Percentiles rank a stretch among this genome's conserved stretches.
Evolutionary conservation across 2,797 vertebrate genomes (phyloP).

Genomic region (Mormyrops boulengeri): DNA sequence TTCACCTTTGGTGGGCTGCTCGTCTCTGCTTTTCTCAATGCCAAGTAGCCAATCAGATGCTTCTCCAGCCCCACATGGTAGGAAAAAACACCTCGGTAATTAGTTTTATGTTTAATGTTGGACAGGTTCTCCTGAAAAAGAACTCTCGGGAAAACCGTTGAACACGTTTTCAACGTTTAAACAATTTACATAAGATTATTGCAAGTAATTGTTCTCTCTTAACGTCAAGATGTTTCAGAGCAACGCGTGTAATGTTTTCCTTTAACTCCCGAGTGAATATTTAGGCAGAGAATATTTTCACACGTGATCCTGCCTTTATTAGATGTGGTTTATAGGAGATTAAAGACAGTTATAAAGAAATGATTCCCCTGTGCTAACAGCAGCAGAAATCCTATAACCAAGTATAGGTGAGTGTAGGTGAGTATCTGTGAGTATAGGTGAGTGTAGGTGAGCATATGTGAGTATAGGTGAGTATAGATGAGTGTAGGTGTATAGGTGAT

Average conservation of each 20-base stretch:
- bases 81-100: background rate
- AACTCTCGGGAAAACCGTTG: background rate
- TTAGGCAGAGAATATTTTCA: background rate
- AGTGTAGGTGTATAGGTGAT: background rate
- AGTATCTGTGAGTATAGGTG: no score
- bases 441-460: background rate
- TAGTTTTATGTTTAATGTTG: background rate
- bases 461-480: background rate
- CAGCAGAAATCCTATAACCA: background rate
- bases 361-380: background rate
- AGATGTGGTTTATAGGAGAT: background rate
- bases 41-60: background rate
- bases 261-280: background rate
- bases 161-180: background rate
- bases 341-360: background rate
- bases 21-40: background rate
- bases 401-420: background rate
- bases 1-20: background rate
- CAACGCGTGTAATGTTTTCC: background rate
- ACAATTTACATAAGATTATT: background rate
- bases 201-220: background rate
- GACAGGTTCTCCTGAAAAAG: background rate
- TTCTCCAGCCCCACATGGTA: background rate
- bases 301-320: background rate
- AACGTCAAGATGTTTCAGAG: background rate